Conservation (phyloP, 1,140 invertebrate species). For the Dermatophagoides farinae region DNA sequence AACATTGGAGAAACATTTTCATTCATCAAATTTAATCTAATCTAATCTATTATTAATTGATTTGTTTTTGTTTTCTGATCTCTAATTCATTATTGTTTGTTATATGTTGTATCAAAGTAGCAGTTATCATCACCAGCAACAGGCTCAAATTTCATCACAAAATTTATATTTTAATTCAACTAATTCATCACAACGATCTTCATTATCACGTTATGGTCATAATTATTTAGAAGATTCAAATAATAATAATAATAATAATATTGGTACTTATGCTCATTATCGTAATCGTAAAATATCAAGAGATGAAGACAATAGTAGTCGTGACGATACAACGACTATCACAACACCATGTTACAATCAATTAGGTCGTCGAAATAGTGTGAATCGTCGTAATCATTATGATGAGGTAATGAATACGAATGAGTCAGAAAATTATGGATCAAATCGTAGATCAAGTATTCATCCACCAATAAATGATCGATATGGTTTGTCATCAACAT, state of each 20-base stretch:
- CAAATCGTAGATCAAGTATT: neutral
- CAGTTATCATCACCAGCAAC: slow-evolving; percentile 12
- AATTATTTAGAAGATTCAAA: neutral
- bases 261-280: neutral
- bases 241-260: neutral
- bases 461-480: neutral
- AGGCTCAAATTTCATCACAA: neutral
- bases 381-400: no score
- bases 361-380: neutral
- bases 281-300: neutral
- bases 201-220: neutral
- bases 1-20: no score
- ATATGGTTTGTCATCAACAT: neutral
- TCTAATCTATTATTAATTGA: no score
- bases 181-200: neutral
- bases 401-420: neutral
- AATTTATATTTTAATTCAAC: neutral
- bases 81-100: no score
- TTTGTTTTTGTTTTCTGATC: no score
- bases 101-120: no score
- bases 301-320: neutral
- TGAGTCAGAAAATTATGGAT: neutral
- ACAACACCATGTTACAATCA: neutral
- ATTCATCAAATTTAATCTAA: no score
- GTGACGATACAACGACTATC: neutral